Percentiles rank a stretch among this genome's conserved stretches.
Conservation (phyloP, 2,888 invertebrate genomes). For the Pammene fasciana region DNA sequence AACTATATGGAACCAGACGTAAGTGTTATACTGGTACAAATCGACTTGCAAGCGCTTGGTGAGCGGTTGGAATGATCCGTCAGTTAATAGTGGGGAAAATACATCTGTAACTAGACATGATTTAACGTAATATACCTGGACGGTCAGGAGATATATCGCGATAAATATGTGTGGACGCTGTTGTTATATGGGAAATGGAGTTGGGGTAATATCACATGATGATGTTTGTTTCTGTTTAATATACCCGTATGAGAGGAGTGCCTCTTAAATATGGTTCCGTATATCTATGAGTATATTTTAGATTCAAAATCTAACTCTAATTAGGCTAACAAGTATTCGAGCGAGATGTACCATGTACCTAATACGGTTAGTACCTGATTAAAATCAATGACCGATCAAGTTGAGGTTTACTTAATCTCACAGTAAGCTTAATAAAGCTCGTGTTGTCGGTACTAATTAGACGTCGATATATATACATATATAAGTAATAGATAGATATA, state of each 20-base stretch:
- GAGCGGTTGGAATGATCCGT: neutral
- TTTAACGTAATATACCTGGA: conserved; percentile 26
- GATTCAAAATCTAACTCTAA: too few species aligned
- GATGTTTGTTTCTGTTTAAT: neutral
- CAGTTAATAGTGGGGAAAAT: conserved; percentile 43
- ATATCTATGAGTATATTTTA: neutral
- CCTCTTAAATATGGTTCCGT: neutral
- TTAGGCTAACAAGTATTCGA: too few species aligned
- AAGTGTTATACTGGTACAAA: neutral
- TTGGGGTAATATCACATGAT: neutral
- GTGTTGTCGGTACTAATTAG: too few species aligned
- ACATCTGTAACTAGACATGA: conserved; percentile 39
- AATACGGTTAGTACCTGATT: too few species aligned
- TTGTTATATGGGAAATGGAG: neutral
- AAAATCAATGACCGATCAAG: too few species aligned
- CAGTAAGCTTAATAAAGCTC: too few species aligned
- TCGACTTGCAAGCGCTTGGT: neutral
- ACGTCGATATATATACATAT: too few species aligned
- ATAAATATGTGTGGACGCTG: neutral
- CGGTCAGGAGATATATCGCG: conserved; percentile 3
- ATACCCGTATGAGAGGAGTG: neutral
- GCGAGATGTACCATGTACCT: neutral
- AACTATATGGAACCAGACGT: neutral
- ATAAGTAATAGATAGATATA: too few species aligned
- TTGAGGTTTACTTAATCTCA: too few species aligned